Evolutionary conservation across 2,888 invertebrate species (phyloP), one percentile per base, ranked within the genome.

Genomic region (Nymphalis polychloros): DNA sequence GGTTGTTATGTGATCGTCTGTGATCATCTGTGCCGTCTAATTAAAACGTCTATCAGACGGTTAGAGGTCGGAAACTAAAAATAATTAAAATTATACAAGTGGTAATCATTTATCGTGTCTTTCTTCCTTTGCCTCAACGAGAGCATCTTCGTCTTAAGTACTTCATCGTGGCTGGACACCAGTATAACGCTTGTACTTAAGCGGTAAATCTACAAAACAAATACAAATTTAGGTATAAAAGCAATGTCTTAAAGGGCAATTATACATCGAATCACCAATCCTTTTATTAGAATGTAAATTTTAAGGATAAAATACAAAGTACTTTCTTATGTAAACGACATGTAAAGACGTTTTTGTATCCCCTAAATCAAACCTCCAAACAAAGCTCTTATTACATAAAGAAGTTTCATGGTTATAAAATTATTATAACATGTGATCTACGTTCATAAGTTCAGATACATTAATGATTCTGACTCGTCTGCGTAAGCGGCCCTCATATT

Each of bases 121-220:
- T 48, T 48, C 48, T 48, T 48, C 48, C 48, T n/a, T n/a, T n/a
- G 48, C 48, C n/a, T 48, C n/a, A 48, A 48, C n/a, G 2, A n/a
- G 48, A 48, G 8, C n/a, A 48, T 48, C 48, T 48, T 48, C 48
- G 48, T n/a, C 48, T n/a, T 17, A n/a, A 6, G 48, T n/a, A 48
- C 48, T n/a, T n/a, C 48, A 48, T 48, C 48, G 48, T 48, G 48
- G 48, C 48, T 48, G 48, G 48, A 48, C n/a, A 48, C 48, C 48
- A 48, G 48, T n/a, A n/a, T n/a, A 17, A 48, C n/a, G 48, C 48
- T 48, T 48, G n/a, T 48, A 48, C 48, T 48, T 48, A 48, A 48
- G 41, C 48, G n/a, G 48, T 48, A 17, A 48, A 48, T 48, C 48
- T 48, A 48, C 48, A 48, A 48, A n/a, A 48, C n/a, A 48, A n/a